Base-by-base conservation (phyloP, 2,888 invertebrate genomes). In the Drosophila mettleri region DNA sequence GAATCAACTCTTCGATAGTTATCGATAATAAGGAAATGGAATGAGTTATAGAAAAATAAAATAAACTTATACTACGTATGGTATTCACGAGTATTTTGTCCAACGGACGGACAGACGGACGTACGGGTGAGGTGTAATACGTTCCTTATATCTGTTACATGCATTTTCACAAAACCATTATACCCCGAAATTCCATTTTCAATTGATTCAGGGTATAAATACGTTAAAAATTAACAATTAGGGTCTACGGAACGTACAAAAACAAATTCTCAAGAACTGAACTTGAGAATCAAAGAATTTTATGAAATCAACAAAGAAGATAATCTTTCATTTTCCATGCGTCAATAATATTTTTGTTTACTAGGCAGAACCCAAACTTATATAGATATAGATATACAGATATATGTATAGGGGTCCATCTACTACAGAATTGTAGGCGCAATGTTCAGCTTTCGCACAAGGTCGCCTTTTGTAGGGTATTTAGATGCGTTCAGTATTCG, bases 231-330 rank as follows among this genome's bases (percentile, higher is more conserved):
- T 16, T n/a, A 27, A 57, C 7, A 33, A 29, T 38, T 65, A 36
- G 33, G 16, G 27, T 24, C 8, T 33, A 41, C 27, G 39, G 16
- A 63, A 9, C 2, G 34, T 10, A 34, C 46, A 58, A 60, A 48
- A 60, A 72, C 33, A 63, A 52, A 20, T 45, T 72, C 67, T 16
- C 38, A 55, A 62, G 63, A 69, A 71, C 29, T 38, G 46, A 76
- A 76, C 51, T 59, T 69, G 76, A 76, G 79, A 55, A 38, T 41
- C n/a, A 7, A 70, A 58, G 74, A 76, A 76, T 78, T 74, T 60
- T 33, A n/a, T 49, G 31, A 20, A 60, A 53, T 49, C 22, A 48
- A 33, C 8, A 39, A 24, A 22, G 10, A 34, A 29, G 16, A 10
- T 34, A 45, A 60, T 43, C 39, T 53, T 54, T 51, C 27, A 38